These are phyloP conservation scores for Scolopax mira DNA, from an alignment of 2,113 vertebrate genomes.

Conservation along the genomic window DNA sequence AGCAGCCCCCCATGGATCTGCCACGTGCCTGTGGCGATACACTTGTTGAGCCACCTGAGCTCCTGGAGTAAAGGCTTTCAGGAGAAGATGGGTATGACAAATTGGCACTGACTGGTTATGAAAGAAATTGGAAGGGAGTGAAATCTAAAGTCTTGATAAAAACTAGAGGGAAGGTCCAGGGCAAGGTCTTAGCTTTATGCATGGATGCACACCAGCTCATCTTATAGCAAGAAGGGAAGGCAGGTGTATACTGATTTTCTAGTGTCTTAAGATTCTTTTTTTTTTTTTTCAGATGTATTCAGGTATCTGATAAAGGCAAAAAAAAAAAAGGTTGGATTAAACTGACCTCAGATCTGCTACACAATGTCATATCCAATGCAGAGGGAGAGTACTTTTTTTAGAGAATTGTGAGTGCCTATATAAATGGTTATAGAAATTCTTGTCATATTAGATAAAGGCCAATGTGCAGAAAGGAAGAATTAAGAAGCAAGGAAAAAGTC, in stretches of 20 bases:
- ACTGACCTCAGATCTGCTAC: background rate
- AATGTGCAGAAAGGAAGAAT: background rate
- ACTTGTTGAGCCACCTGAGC: background rate
- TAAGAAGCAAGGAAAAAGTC: background rate
- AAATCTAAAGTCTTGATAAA: background rate
- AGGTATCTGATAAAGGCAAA: background rate
- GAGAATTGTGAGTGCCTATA: background rate
- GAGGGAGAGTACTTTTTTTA: background rate
- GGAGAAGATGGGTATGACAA: background rate
- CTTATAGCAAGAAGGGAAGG: background rate
- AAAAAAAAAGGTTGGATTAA: background rate
- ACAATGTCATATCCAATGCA: background rate
- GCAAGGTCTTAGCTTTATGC: background rate
- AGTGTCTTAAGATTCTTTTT: background rate
- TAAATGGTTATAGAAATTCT: background rate
- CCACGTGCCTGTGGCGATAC: rapidly evolving
- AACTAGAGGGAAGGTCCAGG: background rate
- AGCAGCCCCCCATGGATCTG: background rate
- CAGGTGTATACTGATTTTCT: rapidly evolving
- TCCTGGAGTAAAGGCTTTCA: background rate
- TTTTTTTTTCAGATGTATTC: background rate
- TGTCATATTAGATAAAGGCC: background rate
- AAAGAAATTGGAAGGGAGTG: background rate
- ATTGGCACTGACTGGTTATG: background rate
- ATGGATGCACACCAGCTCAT: background rate